Evolutionary conservation across 2,797 vertebrate genomes (phyloP), one percentile per base, ranked within the genome.

Genomic region (Buphagus erythrorhynchus): DNA sequence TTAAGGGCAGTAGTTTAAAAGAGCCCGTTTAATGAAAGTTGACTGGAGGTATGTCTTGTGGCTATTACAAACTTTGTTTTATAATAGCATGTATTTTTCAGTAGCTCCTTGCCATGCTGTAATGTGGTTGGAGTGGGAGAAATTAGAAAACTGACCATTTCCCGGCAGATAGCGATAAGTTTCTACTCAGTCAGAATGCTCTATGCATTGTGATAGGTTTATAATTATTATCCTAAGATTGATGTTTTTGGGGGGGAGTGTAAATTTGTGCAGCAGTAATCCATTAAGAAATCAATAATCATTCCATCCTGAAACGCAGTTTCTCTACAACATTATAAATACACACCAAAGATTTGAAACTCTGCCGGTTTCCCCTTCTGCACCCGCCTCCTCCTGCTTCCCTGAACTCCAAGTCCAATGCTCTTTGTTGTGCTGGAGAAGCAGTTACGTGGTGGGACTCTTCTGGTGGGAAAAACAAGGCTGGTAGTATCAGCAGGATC

Each of bases 261-360:
- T 98, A 98, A 98, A 98, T 98, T 98, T 98, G 96, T 97, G 96
- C 97, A 98, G 97, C 94, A 94, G 97, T 98, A 98, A 98, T 98
- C 98, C 98, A 98, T 98, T 98, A 98, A 98, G 97, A 98, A 98
- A 98, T 98, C 98, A 98, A 98, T 98, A 98, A 98, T 98, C 98
- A 93, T 97, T 97, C 94, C 92, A 86, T 97, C 94, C 91, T 97
- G 97, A 97, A 97, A 96, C 88, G 95, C 96, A 97, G 95, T 96
- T 98, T 97, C 95, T 97, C 91, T 96, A 91, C 95, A 90, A 89
- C 84, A 90, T 97, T 97, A 97, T 94, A 97, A 97, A 95, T 97
- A 97, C 95, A 85, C 94, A 95, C 73, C 81, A 68, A 97, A 88
- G 94, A 77, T 84, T 90, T 94, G 84, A 97, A 94, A 87, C 88